These are phyloP conservation scores for Lutjanus argentimaculatus DNA, from an alignment of 2,797 vertebrate genomes.

Conservation along the genomic window DNA sequence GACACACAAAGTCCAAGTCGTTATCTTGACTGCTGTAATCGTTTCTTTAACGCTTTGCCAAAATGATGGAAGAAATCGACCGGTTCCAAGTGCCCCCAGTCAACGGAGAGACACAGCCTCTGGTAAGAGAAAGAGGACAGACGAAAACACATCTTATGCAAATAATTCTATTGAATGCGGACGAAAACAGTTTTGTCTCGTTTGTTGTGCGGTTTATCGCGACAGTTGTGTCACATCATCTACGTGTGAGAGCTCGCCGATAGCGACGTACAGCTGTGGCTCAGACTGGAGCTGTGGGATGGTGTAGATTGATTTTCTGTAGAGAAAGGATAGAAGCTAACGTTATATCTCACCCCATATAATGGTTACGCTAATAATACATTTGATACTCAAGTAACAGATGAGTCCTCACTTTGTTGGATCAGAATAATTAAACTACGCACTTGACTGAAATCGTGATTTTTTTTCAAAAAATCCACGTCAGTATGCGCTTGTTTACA, in stretches of 20 bases:
- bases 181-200: slow-evolving; percentile 1
- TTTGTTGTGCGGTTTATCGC: slow-evolving; percentile 28
- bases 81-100: slow-evolving; percentile 96
- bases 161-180: slow-evolving; percentile 18
- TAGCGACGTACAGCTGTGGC: slow-evolving; percentile 36
- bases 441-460: slow-evolving; percentile 29
- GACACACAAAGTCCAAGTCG: slow-evolving; percentile 15
- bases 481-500: slow-evolving; percentile 59
- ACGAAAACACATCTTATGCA: slow-evolving; percentile 38
- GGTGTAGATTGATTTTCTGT: slow-evolving; percentile 49
- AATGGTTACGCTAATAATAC: not conserved
- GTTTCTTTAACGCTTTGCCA: slow-evolving; percentile 62
- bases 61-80: slow-evolving; percentile 98
- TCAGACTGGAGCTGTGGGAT: slow-evolving; percentile 45
- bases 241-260: slow-evolving; percentile 40
- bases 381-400: too few species aligned
- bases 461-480: slow-evolving; percentile 16
- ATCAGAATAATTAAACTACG: not conserved
- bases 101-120: slow-evolving; percentile 94
- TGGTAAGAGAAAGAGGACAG: slow-evolving; percentile 87
- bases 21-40: slow-evolving; percentile 40
- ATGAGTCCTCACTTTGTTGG: not conserved
- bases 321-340: slow-evolving; percentile 31
- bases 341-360: not conserved
- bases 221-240: slow-evolving; percentile 47